phyloP scores from a whole-genome alignment of 2,113 vertebrate species.

The Anarrhichthys ocellatus region DNA sequence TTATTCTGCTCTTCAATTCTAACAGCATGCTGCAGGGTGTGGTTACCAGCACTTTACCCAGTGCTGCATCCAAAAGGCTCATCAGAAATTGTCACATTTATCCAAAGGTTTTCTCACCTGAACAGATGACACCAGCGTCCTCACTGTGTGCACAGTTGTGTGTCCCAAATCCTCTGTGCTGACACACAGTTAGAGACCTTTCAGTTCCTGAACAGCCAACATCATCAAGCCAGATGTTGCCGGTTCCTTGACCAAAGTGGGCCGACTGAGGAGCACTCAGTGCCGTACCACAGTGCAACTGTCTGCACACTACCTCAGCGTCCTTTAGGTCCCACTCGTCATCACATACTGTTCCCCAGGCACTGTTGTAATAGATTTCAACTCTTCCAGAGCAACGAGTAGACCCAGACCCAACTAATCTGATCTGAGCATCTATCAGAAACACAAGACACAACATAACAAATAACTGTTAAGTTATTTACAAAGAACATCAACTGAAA shows the following conservation, averaged over 20 bases:
- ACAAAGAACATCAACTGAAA: neutral
- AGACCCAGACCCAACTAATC: neutral
- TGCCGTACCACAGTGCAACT: constrained; percentile 18
- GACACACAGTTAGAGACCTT: constrained; percentile 8
- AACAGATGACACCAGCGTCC: constrained; percentile 32
- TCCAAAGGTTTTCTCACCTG: constrained; percentile 29
- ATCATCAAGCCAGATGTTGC: neutral
- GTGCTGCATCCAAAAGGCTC: neutral
- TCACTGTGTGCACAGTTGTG: neutral
- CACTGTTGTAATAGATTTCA: neutral
- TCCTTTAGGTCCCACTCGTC: neutral
- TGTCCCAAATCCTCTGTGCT: neutral
- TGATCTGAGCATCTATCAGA: neutral
- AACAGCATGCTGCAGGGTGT: neutral
- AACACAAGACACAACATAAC: neutral
- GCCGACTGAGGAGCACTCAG: rapidly evolving
- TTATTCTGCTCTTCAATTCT: neutral
- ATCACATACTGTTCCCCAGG: constrained; percentile 41
- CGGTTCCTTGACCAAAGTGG: neutral
- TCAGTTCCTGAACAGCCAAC: constrained; percentile 32
- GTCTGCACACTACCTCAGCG: constrained; percentile 33
- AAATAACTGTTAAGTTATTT: neutral
- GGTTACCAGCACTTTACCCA: neutral
- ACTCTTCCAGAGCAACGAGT: constrained; percentile 23
- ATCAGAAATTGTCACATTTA: neutral